Evolutionary conservation across 2,888 invertebrate genomes (phyloP).

Genomic region (Noctua fimbriata): DNA sequence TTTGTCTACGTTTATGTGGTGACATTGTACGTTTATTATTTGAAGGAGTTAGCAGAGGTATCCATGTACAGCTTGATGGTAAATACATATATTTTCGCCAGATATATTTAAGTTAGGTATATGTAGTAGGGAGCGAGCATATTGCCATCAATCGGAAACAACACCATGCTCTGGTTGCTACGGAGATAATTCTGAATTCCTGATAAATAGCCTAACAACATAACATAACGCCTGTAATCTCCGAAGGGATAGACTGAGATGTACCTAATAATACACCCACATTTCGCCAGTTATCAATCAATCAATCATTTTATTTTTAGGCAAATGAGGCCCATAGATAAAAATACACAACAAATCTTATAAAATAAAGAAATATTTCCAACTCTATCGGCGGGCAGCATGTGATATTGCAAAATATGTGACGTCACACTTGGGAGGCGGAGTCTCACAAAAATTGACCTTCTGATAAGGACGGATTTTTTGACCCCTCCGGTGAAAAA

Average conservation of each 20-base stretch:
- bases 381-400: too few relatives aligned
- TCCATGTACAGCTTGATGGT: not conserved
- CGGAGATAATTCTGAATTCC: too few relatives aligned
- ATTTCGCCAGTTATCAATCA: too few relatives aligned
- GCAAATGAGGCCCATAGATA: too few relatives aligned
- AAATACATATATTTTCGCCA: not conserved
- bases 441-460: too few relatives aligned
- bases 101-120: not conserved
- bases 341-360: too few relatives aligned
- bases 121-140: not conserved
- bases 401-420: too few relatives aligned
- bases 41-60: not conserved
- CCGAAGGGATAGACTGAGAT: not conserved
- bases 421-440: too few relatives aligned
- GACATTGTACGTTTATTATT: not conserved
- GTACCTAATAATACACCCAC: not conserved
- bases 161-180: not conserved
- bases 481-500: too few relatives aligned
- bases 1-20: conserved; percentile 1
- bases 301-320: too few relatives aligned
- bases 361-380: too few relatives aligned
- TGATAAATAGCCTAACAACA: not conserved
- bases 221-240: not conserved
- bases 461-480: too few relatives aligned
- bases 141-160: not conserved